Conservation (phyloP, 1,140 invertebrate genomes). For the Sipha flava region DNA sequence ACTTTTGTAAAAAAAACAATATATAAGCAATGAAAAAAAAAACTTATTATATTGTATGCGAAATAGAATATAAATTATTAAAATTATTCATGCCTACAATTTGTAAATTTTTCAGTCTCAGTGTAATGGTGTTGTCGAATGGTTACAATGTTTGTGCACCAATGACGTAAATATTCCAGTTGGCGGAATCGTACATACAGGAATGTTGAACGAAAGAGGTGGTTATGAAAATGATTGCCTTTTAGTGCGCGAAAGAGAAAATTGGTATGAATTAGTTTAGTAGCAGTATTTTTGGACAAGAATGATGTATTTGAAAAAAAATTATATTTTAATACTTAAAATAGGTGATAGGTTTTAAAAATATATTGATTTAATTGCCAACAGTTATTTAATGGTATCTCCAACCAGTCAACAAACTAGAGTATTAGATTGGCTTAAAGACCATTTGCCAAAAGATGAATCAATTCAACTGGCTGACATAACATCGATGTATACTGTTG, state of each 20-base stretch:
- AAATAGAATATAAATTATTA: background rate
- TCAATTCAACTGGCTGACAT: slow-evolving; percentile 84
- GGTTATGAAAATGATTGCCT: slow-evolving; percentile 99
- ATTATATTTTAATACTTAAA: no score
- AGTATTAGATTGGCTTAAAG: slow-evolving; percentile 82
- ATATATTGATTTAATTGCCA: slow-evolving; percentile 39
- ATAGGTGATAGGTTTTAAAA: background rate
- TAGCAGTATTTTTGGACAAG: no score
- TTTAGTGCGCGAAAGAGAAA: slow-evolving; percentile 51
- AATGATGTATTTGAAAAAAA: no score
- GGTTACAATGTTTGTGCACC: slow-evolving; percentile 88
- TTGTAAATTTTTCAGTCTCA: slow-evolving; percentile 53
- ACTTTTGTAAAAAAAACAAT: no score
- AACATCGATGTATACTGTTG: slow-evolving; percentile 80
- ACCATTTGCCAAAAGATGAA: slow-evolving; percentile 68
- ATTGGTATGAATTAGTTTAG: slow-evolving; percentile 1
- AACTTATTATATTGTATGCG: background rate
- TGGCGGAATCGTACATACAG: slow-evolving; percentile 92
- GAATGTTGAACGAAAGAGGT: slow-evolving; percentile 91
- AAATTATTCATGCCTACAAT: background rate
- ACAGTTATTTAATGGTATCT: slow-evolving; percentile 95
- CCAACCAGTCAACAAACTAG: slow-evolving; percentile 95
- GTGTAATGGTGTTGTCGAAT: slow-evolving; percentile 78
- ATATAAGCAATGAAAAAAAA: background rate
- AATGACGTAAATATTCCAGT: slow-evolving; percentile 95